Evolutionary conservation across 2,113 vertebrate genomes (phyloP).

Genomic region (Mormyrus iriodes): DNA sequence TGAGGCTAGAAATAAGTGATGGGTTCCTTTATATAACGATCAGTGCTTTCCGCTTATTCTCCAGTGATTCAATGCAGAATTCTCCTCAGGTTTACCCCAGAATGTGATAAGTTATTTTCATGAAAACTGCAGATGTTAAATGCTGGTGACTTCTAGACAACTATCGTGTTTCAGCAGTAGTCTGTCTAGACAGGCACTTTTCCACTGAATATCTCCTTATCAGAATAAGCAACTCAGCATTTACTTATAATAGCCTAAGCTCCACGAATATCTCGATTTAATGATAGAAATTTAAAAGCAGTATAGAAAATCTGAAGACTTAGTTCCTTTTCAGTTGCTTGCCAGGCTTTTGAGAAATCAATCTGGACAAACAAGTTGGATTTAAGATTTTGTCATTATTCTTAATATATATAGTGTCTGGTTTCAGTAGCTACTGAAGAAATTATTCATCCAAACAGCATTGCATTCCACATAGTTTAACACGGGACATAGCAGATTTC

Average conservation of each 20-base stretch:
- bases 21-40: background rate
- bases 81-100: background rate
- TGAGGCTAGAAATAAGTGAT: background rate
- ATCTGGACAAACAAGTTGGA: background rate
- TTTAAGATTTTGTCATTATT: background rate
- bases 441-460: background rate
- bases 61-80: background rate
- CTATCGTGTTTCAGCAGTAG: background rate
- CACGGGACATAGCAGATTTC: background rate
- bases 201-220: background rate
- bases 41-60: background rate
- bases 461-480: background rate
- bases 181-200: background rate
- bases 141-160: background rate
- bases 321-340: background rate
- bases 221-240: background rate
- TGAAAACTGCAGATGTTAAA: background rate
- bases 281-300: conserved; percentile 16
- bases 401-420: background rate
- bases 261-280: conserved; percentile 20
- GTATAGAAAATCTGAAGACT: conserved; percentile 11
- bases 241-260: background rate
- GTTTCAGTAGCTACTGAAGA: background rate
- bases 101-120: background rate
- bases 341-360: background rate